phyloP scores from a whole-genome alignment of 2,888 invertebrate genomes.

The Drosophila multiciliata region DNA sequence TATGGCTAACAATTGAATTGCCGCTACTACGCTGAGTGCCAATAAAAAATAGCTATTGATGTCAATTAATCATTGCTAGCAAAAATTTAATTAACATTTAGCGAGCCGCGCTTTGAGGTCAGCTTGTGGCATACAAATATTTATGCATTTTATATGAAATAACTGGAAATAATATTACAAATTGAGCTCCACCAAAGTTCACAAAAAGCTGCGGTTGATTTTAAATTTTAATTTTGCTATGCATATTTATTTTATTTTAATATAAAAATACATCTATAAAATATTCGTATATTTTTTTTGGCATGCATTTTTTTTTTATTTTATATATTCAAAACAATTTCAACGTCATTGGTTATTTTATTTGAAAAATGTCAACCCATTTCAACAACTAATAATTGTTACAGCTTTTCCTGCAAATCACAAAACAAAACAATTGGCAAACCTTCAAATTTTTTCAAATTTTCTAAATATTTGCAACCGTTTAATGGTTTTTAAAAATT shows the following conservation, averaged over 20 bases:
- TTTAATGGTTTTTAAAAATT: constrained; percentile 12
- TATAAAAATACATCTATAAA: not conserved
- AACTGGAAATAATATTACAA: not conserved
- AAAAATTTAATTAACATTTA: constrained; percentile 22
- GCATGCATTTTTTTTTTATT: not conserved
- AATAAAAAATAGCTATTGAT: constrained; percentile 24
- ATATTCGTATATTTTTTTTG: not conserved
- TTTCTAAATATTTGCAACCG: constrained; percentile 11
- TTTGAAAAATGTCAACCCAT: not conserved
- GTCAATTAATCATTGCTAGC: constrained; percentile 45
- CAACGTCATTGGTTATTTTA: not conserved
- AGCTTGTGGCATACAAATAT: constrained; percentile 12
- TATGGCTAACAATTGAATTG: constrained; percentile 27
- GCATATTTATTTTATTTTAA: not conserved
- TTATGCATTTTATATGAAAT: constrained; percentile 1
- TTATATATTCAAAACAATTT: not conserved
- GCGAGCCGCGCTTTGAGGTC: constrained; percentile 16
- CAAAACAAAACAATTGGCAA: not conserved
- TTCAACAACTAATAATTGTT: not conserved
- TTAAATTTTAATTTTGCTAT: not conserved
- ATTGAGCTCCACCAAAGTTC: not conserved
- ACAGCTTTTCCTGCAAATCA: not conserved
- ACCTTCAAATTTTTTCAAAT: constrained; percentile 1
- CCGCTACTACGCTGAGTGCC: constrained; percentile 20
- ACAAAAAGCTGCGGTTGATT: not conserved